A percentile compares a stretch with the other conserved stretches of the same genome.
phyloP scores from a whole-genome alignment of 2,113 vertebrate genomes.

The Ctenodactylus gundi region DNA sequence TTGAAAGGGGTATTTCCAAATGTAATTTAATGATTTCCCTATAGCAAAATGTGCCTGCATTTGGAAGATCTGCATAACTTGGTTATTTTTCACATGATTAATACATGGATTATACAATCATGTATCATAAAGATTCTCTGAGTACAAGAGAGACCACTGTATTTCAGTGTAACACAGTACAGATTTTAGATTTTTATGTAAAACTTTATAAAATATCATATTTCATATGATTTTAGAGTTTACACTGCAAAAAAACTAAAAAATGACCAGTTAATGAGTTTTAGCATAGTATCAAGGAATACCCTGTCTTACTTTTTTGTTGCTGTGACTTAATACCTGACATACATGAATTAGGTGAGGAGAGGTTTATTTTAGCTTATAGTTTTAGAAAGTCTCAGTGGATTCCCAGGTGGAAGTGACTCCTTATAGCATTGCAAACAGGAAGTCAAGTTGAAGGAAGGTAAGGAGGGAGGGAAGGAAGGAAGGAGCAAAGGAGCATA shows the following conservation, averaged over 20 bases:
- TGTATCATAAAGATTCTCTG: not conserved
- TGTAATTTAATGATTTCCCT: not conserved
- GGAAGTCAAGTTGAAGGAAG: too few species aligned
- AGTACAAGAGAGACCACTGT: not conserved
- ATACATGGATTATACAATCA: not conserved
- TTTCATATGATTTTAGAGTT: conserved; percentile 22
- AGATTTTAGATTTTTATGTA: too few species aligned
- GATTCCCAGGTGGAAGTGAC: too few species aligned
- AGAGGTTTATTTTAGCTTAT: too few species aligned
- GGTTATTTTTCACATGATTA: not conserved
- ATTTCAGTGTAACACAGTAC: not conserved
- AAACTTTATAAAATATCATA: too few species aligned
- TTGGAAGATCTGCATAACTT: not conserved
- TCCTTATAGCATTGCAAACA: too few species aligned
- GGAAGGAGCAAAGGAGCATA: too few species aligned
- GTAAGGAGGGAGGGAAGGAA: too few species aligned
- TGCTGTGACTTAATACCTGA: too few species aligned
- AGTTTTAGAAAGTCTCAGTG: too few species aligned
- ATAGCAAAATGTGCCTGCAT: not conserved
- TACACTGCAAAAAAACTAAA: not conserved
- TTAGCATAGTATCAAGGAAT: not conserved
- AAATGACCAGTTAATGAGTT: conserved; percentile 15
- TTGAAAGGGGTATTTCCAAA: not conserved
- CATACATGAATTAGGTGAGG: too few species aligned
- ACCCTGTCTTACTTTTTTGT: too few species aligned